Evolutionary conservation across 2,888 invertebrate species (phyloP).

Genomic region (Pandemis heparana): DNA sequence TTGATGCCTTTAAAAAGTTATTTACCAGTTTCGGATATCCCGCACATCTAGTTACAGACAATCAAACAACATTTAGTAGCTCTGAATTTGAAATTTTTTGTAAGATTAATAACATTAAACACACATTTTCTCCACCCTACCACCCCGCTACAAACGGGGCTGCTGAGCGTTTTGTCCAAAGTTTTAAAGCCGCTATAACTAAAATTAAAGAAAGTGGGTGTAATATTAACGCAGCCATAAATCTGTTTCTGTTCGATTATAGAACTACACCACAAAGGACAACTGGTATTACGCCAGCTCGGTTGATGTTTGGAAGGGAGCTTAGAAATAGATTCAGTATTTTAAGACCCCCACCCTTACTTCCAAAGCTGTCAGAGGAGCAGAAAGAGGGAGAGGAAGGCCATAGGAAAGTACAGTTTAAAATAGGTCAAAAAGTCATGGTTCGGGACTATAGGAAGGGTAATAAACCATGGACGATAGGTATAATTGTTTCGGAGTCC

Average conservation of each 20-base stretch:
- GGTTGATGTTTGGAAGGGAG: conserved; percentile 41
- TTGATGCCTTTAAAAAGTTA: not conserved
- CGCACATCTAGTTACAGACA: not conserved
- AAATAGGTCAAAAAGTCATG: not conserved
- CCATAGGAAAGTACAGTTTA: not conserved
- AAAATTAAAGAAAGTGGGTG: conserved; percentile 40
- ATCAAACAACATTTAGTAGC: no score
- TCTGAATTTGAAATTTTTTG: no score
- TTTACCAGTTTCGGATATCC: not conserved
- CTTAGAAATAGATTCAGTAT: conserved; percentile 40
- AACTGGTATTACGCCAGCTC: conserved; percentile 42
- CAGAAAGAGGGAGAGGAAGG: not conserved
- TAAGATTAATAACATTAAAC: no score
- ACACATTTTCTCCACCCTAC: no score
- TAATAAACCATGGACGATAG: not conserved
- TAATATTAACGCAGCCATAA: conserved; percentile 22
- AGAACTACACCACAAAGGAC: conserved; percentile 37
- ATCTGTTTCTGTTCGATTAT: conserved; percentile 43
- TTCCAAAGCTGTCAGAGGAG: not conserved
- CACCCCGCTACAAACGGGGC: not conserved
- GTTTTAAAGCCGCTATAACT: conserved; percentile 6
- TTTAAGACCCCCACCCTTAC: conserved; percentile 25
- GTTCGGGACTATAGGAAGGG: not conserved
- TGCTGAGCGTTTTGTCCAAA: conserved; percentile 1
- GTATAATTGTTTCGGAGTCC: no score